Evolutionary conservation across 1,140 invertebrate genomes (phyloP).

Genomic region (Rhizoglyphus robini): DNA sequence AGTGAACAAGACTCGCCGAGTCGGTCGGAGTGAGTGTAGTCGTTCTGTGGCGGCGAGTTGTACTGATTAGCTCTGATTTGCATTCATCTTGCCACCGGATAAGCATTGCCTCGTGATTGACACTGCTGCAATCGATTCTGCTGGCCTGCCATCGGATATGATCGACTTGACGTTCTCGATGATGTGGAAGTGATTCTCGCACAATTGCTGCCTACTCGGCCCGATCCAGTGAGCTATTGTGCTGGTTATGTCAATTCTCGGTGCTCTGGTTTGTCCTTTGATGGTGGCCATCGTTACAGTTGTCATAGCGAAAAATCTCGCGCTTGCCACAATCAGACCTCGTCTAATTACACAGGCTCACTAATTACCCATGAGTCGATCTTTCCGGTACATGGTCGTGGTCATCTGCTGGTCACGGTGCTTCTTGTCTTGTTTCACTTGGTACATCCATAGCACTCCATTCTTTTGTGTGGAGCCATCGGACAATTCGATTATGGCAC

Average conservation of each 20-base stretch:
- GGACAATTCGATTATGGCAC: neutral
- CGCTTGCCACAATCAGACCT: too few relatives aligned
- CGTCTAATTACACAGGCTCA: too few relatives aligned
- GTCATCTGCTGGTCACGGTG: neutral
- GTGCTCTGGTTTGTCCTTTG: too few relatives aligned
- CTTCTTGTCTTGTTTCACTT: neutral
- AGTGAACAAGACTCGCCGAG: too few relatives aligned
- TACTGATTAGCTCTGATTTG: conserved; percentile 8
- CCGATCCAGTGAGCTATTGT: neutral
- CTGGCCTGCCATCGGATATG: conserved; percentile 1
- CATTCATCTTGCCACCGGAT: neutral
- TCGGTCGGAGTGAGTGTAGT: too few relatives aligned
- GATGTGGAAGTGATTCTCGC: conserved; percentile 6
- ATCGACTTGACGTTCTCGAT: conserved; percentile 12
- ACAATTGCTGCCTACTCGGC: neutral
- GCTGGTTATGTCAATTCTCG: too few relatives aligned
- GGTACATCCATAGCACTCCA: neutral
- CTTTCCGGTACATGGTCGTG: neutral
- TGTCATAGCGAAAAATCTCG: too few relatives aligned
- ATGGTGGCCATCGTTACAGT: too few relatives aligned
- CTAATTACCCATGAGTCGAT: too few relatives aligned
- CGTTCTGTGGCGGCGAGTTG: neutral
- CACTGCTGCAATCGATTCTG: neutral
- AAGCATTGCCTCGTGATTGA: neutral
- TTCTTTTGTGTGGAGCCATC: neutral